phyloP scores from a whole-genome alignment of 53 echinoderm and acorn worm genomes.

The Holothuria leucospilota region DNA sequence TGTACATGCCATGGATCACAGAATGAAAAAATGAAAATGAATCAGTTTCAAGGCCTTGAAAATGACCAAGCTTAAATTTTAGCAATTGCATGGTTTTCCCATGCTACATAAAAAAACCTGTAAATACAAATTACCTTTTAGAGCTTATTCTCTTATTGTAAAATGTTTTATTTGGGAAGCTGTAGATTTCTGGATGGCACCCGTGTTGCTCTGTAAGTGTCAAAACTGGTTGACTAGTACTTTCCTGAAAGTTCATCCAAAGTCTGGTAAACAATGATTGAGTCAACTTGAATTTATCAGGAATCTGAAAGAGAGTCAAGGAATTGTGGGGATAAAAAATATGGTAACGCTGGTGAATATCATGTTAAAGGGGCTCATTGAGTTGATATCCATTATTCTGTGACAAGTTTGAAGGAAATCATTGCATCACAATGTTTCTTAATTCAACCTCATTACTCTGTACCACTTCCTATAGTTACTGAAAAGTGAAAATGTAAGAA shows the following conservation, averaged over 20 bases:
- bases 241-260: slow-evolving; percentile 23
- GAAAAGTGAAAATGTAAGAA: no score
- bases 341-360: not conserved
- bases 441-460: no score
- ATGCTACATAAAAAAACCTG: no score
- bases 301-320: not conserved
- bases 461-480: no score
- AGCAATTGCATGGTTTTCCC: no score
- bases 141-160: slow-evolving; percentile 21
- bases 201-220: slow-evolving; percentile 29
- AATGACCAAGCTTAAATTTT: no score
- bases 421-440: not conserved
- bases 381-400: no score
- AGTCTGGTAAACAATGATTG: slow-evolving; percentile 35
- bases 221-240: not conserved
- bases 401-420: no score
- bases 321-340: not conserved
- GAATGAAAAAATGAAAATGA: no score
- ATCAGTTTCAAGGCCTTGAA: no score
- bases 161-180: slow-evolving; percentile 34
- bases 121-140: not conserved
- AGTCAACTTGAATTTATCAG: not conserved
- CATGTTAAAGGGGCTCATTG: no score
- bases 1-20: no score
- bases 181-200: slow-evolving; percentile 43